phyloP scores from a whole-genome alignment of 2,797 vertebrate genomes.

The Malacoraja senta region DNA sequence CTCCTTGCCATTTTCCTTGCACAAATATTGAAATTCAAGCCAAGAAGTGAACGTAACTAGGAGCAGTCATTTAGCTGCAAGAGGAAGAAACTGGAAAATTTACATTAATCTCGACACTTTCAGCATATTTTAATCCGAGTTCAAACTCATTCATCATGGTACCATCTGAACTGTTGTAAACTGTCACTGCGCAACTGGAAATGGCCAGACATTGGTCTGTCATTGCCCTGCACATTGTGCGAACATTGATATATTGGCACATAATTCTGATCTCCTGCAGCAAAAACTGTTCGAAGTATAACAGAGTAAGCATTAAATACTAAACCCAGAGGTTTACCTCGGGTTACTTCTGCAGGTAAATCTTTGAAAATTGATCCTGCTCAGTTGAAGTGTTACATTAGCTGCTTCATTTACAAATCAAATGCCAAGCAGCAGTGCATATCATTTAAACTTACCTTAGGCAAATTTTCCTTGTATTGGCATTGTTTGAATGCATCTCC shows the following conservation, averaged over 20 bases:
- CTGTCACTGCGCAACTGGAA: background rate
- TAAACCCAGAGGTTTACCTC: background rate
- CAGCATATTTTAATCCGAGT: background rate
- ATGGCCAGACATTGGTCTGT: background rate
- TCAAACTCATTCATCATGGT: background rate
- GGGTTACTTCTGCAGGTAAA: background rate
- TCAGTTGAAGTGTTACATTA: background rate
- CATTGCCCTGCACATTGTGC: background rate
- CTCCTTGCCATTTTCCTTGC: background rate
- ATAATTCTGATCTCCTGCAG: background rate
- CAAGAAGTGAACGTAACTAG: background rate
- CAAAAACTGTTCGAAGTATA: background rate
- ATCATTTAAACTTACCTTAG: conserved; percentile 76
- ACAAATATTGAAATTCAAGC: background rate
- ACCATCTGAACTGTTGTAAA: background rate
- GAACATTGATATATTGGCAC: background rate
- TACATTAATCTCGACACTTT: background rate
- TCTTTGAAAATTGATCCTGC: background rate
- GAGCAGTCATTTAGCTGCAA: background rate
- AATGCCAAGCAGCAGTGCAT: background rate
- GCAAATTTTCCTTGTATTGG: conserved; percentile 94
- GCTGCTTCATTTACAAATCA: background rate
- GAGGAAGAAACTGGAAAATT: background rate
- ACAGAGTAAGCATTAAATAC: no score
- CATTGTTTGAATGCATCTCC: conserved; percentile 96